Base-by-base conservation (phyloP, 2,888 invertebrate species). In the Adela reaumurella region DNA sequence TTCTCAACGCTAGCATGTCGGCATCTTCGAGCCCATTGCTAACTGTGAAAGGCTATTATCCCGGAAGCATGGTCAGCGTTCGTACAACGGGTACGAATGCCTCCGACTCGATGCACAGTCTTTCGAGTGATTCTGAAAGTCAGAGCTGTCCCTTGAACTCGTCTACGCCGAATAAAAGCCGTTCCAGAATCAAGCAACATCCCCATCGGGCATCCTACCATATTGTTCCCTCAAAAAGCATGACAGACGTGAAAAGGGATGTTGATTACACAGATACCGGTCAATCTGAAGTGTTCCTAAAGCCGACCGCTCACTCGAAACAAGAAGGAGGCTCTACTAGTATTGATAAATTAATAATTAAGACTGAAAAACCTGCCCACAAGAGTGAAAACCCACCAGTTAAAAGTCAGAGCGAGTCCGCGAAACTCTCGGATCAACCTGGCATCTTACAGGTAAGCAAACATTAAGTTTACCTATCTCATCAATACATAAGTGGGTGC, bases 1-100 rank as follows among this genome's bases (percentile, higher is more conserved):
- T 84, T 46, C 79, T 83, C 53, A 74, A 73, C 51, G 74, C 85
- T 0, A 87, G 81, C 59, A 81, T 80, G 49, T 89, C 84, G 3
- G 87, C 85, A 11, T 83, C 82, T 45, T 88, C 90, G 1, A 89
- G 88, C 60, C 90, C 90, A 0, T 69, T 89, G 46, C 63, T 88
- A 49, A 82, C 82, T 48, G 80, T 84, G 11, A 82, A 84, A 59
- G 79, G 84, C 1, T 80, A 82, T 54, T 84, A 83, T 55, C 82
- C 84, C 2, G 84, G 85, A 2, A 84, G 86, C 55, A 73, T 86
- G 67, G 70, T 85, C 50, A 85, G 86, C 58, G 82, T 86, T 0
- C 80, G 85, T 55, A 83, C 84, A 1, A 69, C 82, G 2, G 83
- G 83, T 51, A 76, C 78, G 0, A 82, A 79, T 54, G 81, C 81